Conservation (phyloP, 2,113 vertebrate genomes). For the Myiopsitta monachus region DNA sequence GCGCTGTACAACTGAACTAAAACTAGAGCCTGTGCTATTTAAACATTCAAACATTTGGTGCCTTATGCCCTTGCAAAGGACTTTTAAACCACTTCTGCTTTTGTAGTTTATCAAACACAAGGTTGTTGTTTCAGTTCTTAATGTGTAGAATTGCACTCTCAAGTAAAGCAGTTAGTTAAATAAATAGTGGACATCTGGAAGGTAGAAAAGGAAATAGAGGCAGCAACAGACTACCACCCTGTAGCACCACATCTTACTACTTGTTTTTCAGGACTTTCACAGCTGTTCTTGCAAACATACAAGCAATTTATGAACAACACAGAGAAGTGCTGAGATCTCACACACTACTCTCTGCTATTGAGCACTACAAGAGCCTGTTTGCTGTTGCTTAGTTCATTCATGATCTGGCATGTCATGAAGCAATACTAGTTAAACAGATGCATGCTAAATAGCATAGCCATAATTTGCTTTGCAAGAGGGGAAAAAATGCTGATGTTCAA, state of each 20-base stretch:
- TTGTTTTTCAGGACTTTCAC: slow-evolving; percentile 43
- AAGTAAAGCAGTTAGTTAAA: background rate
- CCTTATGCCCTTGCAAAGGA: background rate
- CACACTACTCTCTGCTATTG: background rate
- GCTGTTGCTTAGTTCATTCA: background rate
- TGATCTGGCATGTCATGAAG: background rate
- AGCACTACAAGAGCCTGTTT: background rate
- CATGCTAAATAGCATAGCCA: background rate
- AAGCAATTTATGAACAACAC: background rate
- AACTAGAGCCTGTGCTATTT: background rate
- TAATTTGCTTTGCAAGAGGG: background rate
- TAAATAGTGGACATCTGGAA: background rate
- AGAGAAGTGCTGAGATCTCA: background rate
- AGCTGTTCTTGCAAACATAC: slow-evolving; percentile 1
- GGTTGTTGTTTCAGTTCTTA: background rate
- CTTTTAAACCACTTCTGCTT: background rate
- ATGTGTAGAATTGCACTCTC: background rate
- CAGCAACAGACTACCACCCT: background rate
- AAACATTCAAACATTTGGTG: background rate
- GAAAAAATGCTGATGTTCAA: background rate
- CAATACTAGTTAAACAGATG: background rate
- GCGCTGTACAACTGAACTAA: background rate
- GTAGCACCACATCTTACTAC: background rate
- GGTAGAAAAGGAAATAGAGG: background rate
- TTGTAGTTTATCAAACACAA: background rate